Conservation (phyloP, 1,140 invertebrate genomes). For the Charaxes varanes region DNA sequence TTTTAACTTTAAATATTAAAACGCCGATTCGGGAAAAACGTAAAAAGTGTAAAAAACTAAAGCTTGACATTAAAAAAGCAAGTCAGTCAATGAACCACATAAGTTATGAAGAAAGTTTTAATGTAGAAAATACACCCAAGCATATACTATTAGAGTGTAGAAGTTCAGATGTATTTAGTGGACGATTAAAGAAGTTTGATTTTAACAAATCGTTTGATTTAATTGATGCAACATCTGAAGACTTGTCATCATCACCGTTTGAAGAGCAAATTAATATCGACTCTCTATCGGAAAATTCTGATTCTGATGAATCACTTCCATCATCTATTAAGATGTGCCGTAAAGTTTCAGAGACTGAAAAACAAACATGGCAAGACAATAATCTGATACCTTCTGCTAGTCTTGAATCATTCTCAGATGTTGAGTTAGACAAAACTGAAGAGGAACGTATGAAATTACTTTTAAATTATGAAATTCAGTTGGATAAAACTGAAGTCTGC, state of each 20-base stretch:
- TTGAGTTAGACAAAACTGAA: constrained; percentile 51
- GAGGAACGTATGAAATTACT: constrained; percentile 40
- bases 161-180: constrained; percentile 45
- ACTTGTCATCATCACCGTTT: constrained; percentile 24
- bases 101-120: constrained; percentile 19
- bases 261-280: constrained; percentile 45
- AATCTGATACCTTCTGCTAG: constrained; percentile 30
- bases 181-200: constrained; percentile 44
- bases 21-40: constrained; percentile 22
- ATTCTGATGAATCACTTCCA: constrained; percentile 33
- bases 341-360: constrained; percentile 31
- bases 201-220: constrained; percentile 56
- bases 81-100: constrained; percentile 37
- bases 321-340: constrained; percentile 55
- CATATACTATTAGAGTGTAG: constrained; percentile 45
- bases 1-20: constrained; percentile 26
- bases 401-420: constrained; percentile 50
- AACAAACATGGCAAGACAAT: constrained; percentile 21
- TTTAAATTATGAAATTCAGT: constrained; percentile 42
- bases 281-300: constrained; percentile 45
- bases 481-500: constrained; percentile 46
- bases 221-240: constrained; percentile 42
- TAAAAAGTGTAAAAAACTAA: constrained; percentile 42
- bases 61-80: constrained; percentile 55
- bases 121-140: constrained; percentile 59